Conservation (phyloP, 2,888 invertebrate genomes). For the Trisateles emortualis region DNA sequence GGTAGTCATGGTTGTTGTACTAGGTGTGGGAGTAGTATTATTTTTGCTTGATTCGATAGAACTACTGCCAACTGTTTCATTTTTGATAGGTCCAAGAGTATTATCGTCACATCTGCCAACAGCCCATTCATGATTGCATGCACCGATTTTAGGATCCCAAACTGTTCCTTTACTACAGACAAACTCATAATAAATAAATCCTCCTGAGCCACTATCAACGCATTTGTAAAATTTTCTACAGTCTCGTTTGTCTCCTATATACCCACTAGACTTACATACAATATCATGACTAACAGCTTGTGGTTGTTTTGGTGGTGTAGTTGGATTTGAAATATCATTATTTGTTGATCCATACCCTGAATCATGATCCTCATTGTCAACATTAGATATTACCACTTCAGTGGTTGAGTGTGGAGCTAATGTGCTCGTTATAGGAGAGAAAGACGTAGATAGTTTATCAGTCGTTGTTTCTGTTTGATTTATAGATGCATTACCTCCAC, state of each 20-base stretch:
- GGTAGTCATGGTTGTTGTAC: constrained; percentile 14
- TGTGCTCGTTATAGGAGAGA: constrained; percentile 32
- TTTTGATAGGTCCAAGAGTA: constrained; percentile 3
- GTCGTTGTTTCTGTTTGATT: constrained; percentile 38
- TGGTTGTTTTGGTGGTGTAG: neutral
- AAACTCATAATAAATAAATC: constrained; percentile 83
- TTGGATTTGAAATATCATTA: neutral
- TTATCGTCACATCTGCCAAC: constrained; percentile 63
- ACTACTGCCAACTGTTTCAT: constrained; percentile 7
- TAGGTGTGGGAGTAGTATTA: constrained; percentile 9
- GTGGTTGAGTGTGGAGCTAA: constrained; percentile 37
- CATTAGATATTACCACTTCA: constrained; percentile 20
- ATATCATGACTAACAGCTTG: neutral
- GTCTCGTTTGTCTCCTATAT: constrained; percentile 83
- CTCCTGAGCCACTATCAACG: constrained; percentile 79
- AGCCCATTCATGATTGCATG: constrained; percentile 87
- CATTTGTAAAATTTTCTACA: constrained; percentile 91
- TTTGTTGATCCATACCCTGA: constrained; percentile 5
- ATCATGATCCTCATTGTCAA: neutral
- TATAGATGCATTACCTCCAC: constrained; percentile 46
- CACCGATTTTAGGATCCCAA: constrained; percentile 85
- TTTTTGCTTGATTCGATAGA: constrained; percentile 12
- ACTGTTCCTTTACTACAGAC: constrained; percentile 87
- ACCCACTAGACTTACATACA: constrained; percentile 82
- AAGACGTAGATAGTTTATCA: constrained; percentile 11